Base-by-base conservation (phyloP, 2,113 vertebrate genomes). In the Felis chaus region DNA sequence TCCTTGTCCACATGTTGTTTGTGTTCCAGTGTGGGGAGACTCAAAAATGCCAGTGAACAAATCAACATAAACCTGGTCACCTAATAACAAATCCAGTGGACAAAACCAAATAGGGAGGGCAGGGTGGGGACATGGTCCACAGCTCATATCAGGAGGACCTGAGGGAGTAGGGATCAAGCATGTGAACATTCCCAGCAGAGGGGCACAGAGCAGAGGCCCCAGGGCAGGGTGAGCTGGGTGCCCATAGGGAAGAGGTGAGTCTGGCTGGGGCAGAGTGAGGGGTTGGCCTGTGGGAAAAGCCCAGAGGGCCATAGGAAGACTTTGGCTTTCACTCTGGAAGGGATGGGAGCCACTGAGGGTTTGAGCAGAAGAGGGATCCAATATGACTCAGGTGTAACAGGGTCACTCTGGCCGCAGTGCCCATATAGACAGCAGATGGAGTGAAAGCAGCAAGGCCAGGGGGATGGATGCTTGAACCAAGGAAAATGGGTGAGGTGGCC, bases 401-500 rank as follows among this genome's bases (percentile, higher is more conserved):
- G 53, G 0, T 33, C 14, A 1, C 53, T 11, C 4, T 31, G 3
- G 10, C 31, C 7, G 5, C 33, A 31, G 29, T 50, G 33, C 55
- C 53, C 31, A 31, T 3, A 9, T 12, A 74, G 36, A 73, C 7
- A 19, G 7, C 61, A 15, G 80, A 31, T 3, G 27, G 15, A 15
- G 33, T 14, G 89, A 63, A 21, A 4, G 10, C 0, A 3, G 36
- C 36, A 39, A 29, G 25, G 7, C n/a, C 33, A 11, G 18, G 29
- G 25, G 12, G 15, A 31, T 31, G 21, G 15, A 27, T 3, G 1
- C 33, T 11, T 78, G 61, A 13, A 7, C 61, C 68, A 55, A 4
- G n/a, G 16, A 0, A 0, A 18, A 7, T 0, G 0, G 1, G 15
- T 53, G 19, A 0, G 0, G 9, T 11, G 14, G 18, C 15, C 71